These are phyloP conservation scores for Poeciliopsis retropinna DNA, from an alignment of 2,113 vertebrate genomes.

Conservation along the genomic window DNA sequence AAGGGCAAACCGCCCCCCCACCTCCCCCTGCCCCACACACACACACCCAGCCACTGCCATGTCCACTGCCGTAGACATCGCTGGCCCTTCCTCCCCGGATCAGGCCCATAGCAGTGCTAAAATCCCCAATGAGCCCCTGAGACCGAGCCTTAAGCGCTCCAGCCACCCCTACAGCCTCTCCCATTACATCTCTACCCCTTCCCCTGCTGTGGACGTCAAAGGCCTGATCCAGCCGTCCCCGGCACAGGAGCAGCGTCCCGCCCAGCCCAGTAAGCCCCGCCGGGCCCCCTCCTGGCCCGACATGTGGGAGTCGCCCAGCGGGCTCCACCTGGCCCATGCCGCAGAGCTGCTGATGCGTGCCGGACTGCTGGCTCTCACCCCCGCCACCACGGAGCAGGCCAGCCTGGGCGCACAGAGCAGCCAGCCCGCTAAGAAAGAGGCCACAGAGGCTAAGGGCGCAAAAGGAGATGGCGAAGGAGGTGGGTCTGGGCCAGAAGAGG, in stretches of 20 bases:
- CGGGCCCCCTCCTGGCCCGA: constrained; percentile 88
- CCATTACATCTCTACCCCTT: constrained; percentile 84
- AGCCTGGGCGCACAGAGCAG: constrained; percentile 60
- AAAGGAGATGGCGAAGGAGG: constrained; percentile 84
- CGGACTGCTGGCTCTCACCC: constrained; percentile 84
- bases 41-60: constrained; percentile 68
- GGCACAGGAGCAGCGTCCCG: constrained; percentile 80
- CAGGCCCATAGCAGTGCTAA: constrained; percentile 93
- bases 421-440: constrained; percentile 66
- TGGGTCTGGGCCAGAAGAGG: constrained; percentile 84
- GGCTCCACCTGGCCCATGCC: constrained; percentile 94
- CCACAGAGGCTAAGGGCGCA: constrained; percentile 73
- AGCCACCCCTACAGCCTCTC: constrained; percentile 87
- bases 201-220: constrained; percentile 83
- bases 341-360: constrained; percentile 96
- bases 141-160: constrained; percentile 95
- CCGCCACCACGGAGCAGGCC: constrained; percentile 69
- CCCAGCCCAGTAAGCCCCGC: constrained; percentile 85
- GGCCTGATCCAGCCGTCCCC: constrained; percentile 90
- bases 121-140: constrained; percentile 97
- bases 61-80: constrained; percentile 84
- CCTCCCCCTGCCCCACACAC: constrained; percentile 4
- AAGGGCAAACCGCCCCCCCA: constrained; percentile 57
- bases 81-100: constrained; percentile 83
- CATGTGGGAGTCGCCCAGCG: constrained; percentile 91